These are phyloP conservation scores for Adela reaumurella DNA, from an alignment of 2,888 invertebrate species.

Conservation along the genomic window DNA sequence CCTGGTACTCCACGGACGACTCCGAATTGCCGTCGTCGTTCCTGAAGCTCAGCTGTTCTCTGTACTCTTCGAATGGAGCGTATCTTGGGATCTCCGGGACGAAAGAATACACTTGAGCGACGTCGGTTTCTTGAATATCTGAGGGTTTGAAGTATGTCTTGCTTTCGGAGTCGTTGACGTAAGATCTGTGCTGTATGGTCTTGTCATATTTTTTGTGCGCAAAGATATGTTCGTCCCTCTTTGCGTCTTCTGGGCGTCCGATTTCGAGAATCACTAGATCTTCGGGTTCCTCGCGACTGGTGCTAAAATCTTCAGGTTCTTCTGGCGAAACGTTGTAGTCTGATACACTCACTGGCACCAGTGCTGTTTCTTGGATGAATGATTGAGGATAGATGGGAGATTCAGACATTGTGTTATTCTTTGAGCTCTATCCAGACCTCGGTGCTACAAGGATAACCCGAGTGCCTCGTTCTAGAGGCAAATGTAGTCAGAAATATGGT, in stretches of 20 bases:
- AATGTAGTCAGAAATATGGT: too few species aligned
- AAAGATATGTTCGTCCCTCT: conserved; percentile 41
- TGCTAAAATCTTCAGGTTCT: not conserved
- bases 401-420: not conserved
- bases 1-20: conserved; percentile 37
- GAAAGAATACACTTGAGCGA: conserved; percentile 26
- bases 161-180: conserved; percentile 40
- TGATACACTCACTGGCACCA: not conserved
- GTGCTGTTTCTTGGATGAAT: not conserved
- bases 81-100: conserved; percentile 19
- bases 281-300: conserved; percentile 22
- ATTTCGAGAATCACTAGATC: conserved; percentile 49
- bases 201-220: conserved; percentile 53
- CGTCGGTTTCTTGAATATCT: conserved; percentile 17
- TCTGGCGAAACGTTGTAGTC: too few species aligned
- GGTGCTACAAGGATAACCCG: too few species aligned
- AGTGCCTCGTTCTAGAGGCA: too few species aligned
- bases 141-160: conserved; percentile 31
- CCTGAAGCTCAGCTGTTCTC: conserved; percentile 20
- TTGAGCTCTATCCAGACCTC: too few species aligned
- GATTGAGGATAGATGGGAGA: not conserved
- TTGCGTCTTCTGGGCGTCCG: conserved; percentile 44
- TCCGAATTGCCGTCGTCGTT: conserved; percentile 26
- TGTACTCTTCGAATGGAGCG: conserved; percentile 30
- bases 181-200: conserved; percentile 45